Evolutionary conservation across 2,888 invertebrate species (phyloP).

Genomic region (Leucophenga montana): DNA sequence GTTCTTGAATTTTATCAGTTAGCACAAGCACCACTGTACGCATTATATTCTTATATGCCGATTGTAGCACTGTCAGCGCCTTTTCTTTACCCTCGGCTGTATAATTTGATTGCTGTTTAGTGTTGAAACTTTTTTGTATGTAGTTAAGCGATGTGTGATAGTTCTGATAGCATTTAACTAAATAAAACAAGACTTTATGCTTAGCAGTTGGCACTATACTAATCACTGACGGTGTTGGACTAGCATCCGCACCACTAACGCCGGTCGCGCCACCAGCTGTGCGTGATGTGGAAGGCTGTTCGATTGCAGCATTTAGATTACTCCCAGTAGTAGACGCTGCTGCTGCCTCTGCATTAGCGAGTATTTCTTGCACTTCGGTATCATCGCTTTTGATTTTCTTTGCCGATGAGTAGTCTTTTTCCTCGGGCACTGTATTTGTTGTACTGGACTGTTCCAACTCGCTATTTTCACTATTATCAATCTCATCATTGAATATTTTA

Average conservation of each 20-base stretch:
- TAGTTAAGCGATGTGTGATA: slow-evolving; percentile 50
- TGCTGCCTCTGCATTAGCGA: slow-evolving; percentile 63
- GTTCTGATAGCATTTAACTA: slow-evolving; percentile 67
- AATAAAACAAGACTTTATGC: slow-evolving; percentile 66
- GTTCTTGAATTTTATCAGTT: slow-evolving; percentile 66
- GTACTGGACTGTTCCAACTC: slow-evolving; percentile 28
- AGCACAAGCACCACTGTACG: slow-evolving; percentile 60
- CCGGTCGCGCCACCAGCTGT: slow-evolving; percentile 16
- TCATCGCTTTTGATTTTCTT: slow-evolving; percentile 74
- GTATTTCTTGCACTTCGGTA: slow-evolving; percentile 71
- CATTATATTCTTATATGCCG: slow-evolving; percentile 57
- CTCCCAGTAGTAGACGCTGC: neutral
- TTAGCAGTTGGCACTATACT: slow-evolving; percentile 55
- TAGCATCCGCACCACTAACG: slow-evolving; percentile 43
- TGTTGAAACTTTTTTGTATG: neutral
- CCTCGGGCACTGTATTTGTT: slow-evolving; percentile 33
- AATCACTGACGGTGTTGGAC: slow-evolving; percentile 43
- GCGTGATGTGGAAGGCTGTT: slow-evolving; percentile 55
- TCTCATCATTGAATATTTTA: slow-evolving; percentile 72
- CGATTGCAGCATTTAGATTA: slow-evolving; percentile 24
- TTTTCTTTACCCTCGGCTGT: slow-evolving; percentile 29
- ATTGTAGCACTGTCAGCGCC: slow-evolving; percentile 40
- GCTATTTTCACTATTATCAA: slow-evolving; percentile 33
- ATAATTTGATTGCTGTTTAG: slow-evolving; percentile 9
- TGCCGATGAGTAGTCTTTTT: slow-evolving; percentile 70